Evolutionary conservation across 2,888 invertebrate species (phyloP), one percentile per base, ranked within the genome.

Genomic region (Thereva nobilitata): DNA sequence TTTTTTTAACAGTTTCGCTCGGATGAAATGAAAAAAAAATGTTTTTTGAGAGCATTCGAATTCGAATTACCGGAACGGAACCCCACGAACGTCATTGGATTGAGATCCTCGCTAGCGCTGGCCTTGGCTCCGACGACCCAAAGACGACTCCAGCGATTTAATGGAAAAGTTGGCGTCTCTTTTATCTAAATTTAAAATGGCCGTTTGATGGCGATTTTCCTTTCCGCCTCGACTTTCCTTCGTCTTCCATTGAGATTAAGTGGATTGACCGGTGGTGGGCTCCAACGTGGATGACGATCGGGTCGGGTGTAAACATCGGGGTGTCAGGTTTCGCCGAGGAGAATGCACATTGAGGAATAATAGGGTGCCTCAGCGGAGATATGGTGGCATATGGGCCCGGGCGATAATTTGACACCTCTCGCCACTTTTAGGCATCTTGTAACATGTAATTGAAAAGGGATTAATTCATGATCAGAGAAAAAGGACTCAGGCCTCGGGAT

Each of bases 361-460:
- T 23, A 23, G 23, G 23, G 23, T 23, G 23, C 42, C 9, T 8
- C 8, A 1, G 34, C 12, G 35, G 9, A 34, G 35, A 50, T 50
- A 50, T 50, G 8, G 9, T 50, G 50, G 9, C 50, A 50, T 50
- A 50, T 50, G 50, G 50, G 12, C 23, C 1, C 23, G 35, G 50
- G 5, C 12, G 50, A 34, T 50, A 50, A 50, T 50, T 50, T 50
- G 50, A 50, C 50, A 50, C 50, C 50, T 50, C 9, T 35, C 4
- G 9, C 9, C 9, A 44, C 44, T n/a, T 44, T 8, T 44, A 23
- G 4, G 4, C 4, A 4, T n/a, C 10, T 44, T 44, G 44, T 44
- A 44, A 44, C 10, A 10, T 44, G 44, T 47, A 47, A 47, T 47
- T 47, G 9, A 47, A 47, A 47, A 12, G 10, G 47, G 10, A 47